These are phyloP conservation scores for Aphaenogaster rudis DNA, from an alignment of 1,140 invertebrate genomes.

Conservation along the genomic window DNA sequence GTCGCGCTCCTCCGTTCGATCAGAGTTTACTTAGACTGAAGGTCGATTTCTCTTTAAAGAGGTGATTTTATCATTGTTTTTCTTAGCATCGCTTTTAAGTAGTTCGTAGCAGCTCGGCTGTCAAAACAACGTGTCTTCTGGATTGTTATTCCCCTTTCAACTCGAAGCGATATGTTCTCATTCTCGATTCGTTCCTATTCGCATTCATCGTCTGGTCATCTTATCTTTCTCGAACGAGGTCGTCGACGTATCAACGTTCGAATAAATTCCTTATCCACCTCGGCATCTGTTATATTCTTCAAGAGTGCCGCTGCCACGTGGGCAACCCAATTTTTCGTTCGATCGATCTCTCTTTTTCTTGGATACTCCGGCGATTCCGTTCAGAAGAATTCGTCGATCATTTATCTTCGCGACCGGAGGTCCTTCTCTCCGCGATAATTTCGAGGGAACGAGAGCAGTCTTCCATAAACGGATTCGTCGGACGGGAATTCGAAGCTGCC, in stretches of 20 bases:
- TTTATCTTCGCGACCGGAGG: background rate
- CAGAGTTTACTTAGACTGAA: background rate
- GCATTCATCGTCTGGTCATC: background rate
- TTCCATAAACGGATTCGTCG: slow-evolving; percentile 58
- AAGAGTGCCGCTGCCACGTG: too few species aligned
- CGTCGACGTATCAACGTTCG: background rate
- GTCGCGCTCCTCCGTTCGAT: background rate
- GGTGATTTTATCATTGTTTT: slow-evolving; percentile 15
- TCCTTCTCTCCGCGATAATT: slow-evolving; percentile 24
- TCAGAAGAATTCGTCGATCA: background rate
- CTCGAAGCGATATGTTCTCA: background rate
- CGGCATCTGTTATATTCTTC: background rate
- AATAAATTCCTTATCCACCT: slow-evolving; percentile 6
- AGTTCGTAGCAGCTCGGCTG: slow-evolving; percentile 15
- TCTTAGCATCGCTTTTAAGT: background rate
- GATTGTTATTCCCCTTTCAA: background rate
- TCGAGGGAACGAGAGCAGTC: slow-evolving; percentile 31
- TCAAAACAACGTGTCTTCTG: slow-evolving; percentile 19
- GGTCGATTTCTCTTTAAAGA: background rate
- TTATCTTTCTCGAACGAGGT: slow-evolving; percentile 32
- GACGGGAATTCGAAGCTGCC: slow-evolving; percentile 39
- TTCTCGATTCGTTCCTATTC: slow-evolving; percentile 11
- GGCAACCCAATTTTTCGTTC: slow-evolving; percentile 29
- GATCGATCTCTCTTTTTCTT: background rate
- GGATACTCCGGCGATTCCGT: background rate